These are phyloP conservation scores for Malurus leucopterus DNA, from an alignment of 2,797 vertebrate genomes.

Conservation along the genomic window DNA sequence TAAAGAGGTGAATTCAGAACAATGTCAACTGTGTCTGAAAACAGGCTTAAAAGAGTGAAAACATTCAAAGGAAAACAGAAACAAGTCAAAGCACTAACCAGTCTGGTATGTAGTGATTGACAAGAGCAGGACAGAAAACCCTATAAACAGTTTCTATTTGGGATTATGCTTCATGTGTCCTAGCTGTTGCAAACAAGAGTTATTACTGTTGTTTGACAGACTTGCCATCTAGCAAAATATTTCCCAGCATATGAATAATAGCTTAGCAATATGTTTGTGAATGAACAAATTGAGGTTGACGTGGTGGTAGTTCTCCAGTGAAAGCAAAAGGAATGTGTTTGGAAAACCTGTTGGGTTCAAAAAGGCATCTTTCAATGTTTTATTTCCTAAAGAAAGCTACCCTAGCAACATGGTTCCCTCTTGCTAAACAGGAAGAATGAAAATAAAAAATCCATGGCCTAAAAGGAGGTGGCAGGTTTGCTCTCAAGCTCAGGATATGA, in stretches of 20 bases:
- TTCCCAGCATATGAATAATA: background rate
- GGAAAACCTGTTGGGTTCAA: background rate
- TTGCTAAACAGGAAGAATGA: background rate
- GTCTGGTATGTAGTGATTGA: background rate
- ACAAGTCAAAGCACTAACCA: background rate
- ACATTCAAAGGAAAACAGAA: background rate
- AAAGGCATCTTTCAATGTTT: background rate
- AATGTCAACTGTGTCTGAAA: background rate
- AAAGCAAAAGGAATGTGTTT: background rate
- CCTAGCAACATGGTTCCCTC: background rate
- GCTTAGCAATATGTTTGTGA: background rate
- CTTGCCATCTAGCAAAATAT: background rate
- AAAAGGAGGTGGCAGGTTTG: background rate
- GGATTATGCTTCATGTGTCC: background rate
- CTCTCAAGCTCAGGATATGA: background rate
- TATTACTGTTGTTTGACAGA: constrained; percentile 12
- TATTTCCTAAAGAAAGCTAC: background rate
- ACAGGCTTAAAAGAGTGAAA: background rate
- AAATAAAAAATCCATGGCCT: background rate
- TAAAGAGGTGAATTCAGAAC: background rate
- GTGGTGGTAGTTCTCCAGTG: background rate
- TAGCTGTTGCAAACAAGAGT: background rate
- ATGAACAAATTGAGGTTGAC: background rate
- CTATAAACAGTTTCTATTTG: background rate
- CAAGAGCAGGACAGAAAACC: constrained; percentile 5